Percentiles rank a stretch among this genome's conserved stretches.
These are phyloP conservation scores for Leptopilina syphax DNA, from an alignment of 2,888 invertebrate genomes.

Conservation along the genomic window DNA sequence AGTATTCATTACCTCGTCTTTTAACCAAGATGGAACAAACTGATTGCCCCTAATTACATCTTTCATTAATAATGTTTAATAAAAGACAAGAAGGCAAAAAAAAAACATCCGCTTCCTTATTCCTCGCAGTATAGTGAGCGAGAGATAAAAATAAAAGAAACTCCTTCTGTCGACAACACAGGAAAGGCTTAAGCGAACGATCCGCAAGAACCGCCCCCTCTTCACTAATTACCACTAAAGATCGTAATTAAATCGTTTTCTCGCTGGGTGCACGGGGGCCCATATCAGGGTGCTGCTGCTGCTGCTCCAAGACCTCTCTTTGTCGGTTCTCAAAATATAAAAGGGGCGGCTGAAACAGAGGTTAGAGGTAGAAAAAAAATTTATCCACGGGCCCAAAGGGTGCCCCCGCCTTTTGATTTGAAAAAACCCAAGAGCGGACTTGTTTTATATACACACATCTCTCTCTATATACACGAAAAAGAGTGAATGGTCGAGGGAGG, in stretches of 20 bases:
- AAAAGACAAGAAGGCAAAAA: neutral
- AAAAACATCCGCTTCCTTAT: conserved; percentile 19
- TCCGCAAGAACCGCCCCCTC: conserved; percentile 54
- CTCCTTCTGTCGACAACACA: conserved; percentile 6
- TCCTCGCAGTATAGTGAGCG: neutral
- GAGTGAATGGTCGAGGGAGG: conserved; percentile 73
- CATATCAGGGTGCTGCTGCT: conserved; percentile 43
- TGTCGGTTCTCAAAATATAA: conserved; percentile 60
- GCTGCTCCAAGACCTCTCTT: conserved; percentile 57
- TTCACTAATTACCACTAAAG: conserved; percentile 67
- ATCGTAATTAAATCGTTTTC: conserved; percentile 73
- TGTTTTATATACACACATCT: conserved; percentile 52
- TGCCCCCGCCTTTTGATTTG: conserved; percentile 70
- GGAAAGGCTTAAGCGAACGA: conserved; percentile 41
- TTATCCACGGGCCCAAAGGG: conserved; percentile 66
- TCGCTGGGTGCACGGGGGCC: conserved; percentile 55
- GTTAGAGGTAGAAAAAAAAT: conserved; percentile 52
- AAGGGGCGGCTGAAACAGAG: conserved; percentile 55
- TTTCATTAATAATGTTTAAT: conserved; percentile 21
- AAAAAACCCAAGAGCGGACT: conserved; percentile 59
- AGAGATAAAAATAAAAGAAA: conserved; percentile 26
- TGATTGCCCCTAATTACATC: conserved; percentile 33
- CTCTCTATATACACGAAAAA: conserved; percentile 37
- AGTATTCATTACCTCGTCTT: conserved; percentile 16
- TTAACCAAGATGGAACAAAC: conserved; percentile 15